Evolutionary conservation across 2,888 invertebrate genomes (phyloP), one percentile per base, ranked within the genome.

Genomic region (Hirtodrosophila confusa): DNA sequence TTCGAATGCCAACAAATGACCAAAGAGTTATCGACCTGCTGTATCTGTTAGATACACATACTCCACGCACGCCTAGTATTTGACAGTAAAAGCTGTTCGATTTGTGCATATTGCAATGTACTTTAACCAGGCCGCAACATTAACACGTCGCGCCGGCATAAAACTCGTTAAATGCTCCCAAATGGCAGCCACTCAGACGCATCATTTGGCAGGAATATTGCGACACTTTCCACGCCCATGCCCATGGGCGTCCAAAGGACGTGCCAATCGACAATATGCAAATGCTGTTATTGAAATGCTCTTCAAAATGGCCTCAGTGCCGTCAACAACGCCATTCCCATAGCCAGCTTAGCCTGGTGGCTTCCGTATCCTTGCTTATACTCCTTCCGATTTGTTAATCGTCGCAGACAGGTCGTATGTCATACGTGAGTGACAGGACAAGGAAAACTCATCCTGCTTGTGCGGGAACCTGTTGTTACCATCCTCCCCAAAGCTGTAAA

Each of bases 281-380:
- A 82, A 82, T 79, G 57, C 36, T 58, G 64, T 82, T 82, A 80
- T 82, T 83, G 80, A 83, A 83, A 75, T 61, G 62, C 45, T 27
- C 49, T 9, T 24, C n/a, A 35, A 54, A 55, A 64, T 44, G 17
- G 44, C 24, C 41, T 23, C 35, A 27, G 12, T 45, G 45, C 27
- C 39, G 40, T 56, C 35, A 43, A 37, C 47, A 43, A 37, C 47
- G 41, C 47, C 35, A 58, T 67, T 41, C 41, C 45, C 62, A 40
- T 24, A 55, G 31, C 27, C 40, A 61, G 39, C 41, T 66, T 43
- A 60, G 44, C 40, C 35, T 10, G 44, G 29, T 33, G 11, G 24
- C 37, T 29, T 9, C 10, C 41, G 27, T 37, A 45, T 44, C 40
- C 48, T 45, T 41, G 40, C 44, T 40, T 41, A 56, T 41, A 36